Evolutionary conservation across 2,797 vertebrate genomes (phyloP).

Genomic region (Craterocephalus amniculus): DNA sequence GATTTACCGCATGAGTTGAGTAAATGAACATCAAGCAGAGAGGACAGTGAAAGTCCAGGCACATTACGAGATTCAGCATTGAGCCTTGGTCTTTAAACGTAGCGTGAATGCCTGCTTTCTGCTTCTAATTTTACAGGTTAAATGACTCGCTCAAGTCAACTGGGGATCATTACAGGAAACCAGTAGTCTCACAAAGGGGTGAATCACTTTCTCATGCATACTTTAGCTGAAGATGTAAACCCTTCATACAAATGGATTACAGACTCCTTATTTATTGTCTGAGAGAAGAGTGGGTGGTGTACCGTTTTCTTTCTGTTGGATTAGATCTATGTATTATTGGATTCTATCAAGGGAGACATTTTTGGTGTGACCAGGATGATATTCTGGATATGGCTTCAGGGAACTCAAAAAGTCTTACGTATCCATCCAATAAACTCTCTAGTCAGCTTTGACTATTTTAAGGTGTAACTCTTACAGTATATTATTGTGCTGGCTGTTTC

Average conservation of each 20-base stretch:
- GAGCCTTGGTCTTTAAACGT: slow-evolving; percentile 18
- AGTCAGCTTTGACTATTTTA: slow-evolving; percentile 6
- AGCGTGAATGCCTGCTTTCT: slow-evolving; percentile 7
- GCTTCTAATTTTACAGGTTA: slow-evolving; percentile 32
- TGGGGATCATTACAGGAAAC: not conserved
- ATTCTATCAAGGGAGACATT: not conserved
- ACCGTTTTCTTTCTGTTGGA: not conserved
- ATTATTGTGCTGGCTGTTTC: slow-evolving; percentile 19
- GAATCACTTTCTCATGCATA: not conserved
- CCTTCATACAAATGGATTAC: slow-evolving; percentile 4
- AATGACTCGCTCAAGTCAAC: slow-evolving; percentile 24
- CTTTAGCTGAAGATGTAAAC: not conserved
- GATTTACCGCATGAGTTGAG: slow-evolving; percentile 58
- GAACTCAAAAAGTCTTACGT: not conserved
- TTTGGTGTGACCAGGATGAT: not conserved
- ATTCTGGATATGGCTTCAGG: not conserved
- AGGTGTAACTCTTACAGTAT: not conserved
- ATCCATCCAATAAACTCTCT: slow-evolving; percentile 2
- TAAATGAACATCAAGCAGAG: slow-evolving; percentile 65
- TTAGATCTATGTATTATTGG: not conserved
- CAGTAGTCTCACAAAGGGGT: slow-evolving; percentile 5
- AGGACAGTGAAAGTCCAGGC: slow-evolving; percentile 39
- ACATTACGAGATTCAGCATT: slow-evolving; percentile 16
- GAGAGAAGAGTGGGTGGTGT: not conserved
- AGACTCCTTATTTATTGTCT: not conserved